Base-by-base conservation (phyloP, 37 sponge, comb jelly and placozoan species). In the Eunapius fragilis region DNA sequence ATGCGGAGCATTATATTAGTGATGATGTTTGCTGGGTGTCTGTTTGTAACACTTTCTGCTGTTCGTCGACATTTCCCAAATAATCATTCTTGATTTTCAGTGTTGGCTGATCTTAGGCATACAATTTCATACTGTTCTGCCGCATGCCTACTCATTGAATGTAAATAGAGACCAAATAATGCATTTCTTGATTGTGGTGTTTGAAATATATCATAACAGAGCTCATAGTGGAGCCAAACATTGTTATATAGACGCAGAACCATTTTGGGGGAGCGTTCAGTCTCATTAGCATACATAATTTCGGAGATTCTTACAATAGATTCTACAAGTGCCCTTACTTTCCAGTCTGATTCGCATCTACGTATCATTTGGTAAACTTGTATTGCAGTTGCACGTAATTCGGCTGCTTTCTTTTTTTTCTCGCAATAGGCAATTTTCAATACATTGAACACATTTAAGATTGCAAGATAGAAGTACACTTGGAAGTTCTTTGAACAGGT, bases 41-140 rank as follows among this genome's bases (percentile, higher is more conserved):
- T 30, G 31, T 82, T 82, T 17, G 74, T 31, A 72, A 73, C 71
- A 34, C 24, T 31, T 41, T 19, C 30, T 82, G 74, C 83, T 37
- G 49, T 27, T 25, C 27, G 33, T 31, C 49, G 28, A 13, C 41
- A 72, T 72, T 82, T 45, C 14, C 74, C 74, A 30, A 82, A 82
- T 37, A 82, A 41, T 6, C 74, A 3, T 48, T 82, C 81, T 68
- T 80, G 49, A 35, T 72, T 71, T 82, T 82, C 83, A 25, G 83
- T 50, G 50, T 82, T 82, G 74, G 13, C 45, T n/a, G 83, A 82
- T 47, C 45, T 82, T 47, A 37, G 41, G 31, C 49, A 72, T 14
- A 82, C 31, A 68, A 80, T 23, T 33, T 80, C 80, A 80, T 80
- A 80, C 69, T 80, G 80, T 34, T 26, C 23, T 26, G 33, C 25